A percentile compares a stretch with the other conserved stretches of the same genome.
These are phyloP conservation scores for Chaetophractus vellerosus DNA, from an alignment of 2,797 vertebrate species.

Conservation along the genomic window DNA sequence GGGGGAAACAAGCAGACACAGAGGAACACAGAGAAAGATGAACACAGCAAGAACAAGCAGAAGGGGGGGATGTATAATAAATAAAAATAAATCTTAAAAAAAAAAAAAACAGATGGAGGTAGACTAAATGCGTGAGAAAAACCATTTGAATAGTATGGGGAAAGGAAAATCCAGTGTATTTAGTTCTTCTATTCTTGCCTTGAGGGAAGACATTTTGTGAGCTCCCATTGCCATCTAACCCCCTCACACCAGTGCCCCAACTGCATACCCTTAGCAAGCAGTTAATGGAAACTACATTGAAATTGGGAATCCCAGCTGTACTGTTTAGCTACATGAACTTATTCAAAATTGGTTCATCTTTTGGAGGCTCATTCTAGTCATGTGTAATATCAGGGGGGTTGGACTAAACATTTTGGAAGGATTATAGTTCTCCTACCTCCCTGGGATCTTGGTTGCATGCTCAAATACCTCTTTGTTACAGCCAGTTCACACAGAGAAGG, in stretches of 20 bases:
- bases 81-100: no score
- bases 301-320: not conserved
- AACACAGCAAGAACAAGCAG: no score
- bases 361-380: not conserved
- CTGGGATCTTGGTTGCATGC: not conserved
- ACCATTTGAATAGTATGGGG: not conserved
- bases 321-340: not conserved
- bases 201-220: not conserved
- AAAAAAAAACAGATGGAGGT: not conserved
- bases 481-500: not conserved
- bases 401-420: not conserved
- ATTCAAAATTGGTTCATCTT: not conserved
- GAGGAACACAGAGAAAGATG: no score
- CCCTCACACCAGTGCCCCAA: not conserved
- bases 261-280: not conserved
- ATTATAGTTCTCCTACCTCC: not conserved
- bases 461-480: not conserved
- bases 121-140: slow-evolving; percentile 5
- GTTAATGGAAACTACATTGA: not conserved
- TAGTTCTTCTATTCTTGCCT: not conserved
- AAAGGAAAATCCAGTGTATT: not conserved
- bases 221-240: not conserved
- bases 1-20: no score
- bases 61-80: no score
- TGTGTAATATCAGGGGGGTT: slow-evolving; percentile 20